These are phyloP conservation scores for Lithodes maja DNA, from an alignment of 2,888 invertebrate species.

Conservation along the genomic window DNA sequence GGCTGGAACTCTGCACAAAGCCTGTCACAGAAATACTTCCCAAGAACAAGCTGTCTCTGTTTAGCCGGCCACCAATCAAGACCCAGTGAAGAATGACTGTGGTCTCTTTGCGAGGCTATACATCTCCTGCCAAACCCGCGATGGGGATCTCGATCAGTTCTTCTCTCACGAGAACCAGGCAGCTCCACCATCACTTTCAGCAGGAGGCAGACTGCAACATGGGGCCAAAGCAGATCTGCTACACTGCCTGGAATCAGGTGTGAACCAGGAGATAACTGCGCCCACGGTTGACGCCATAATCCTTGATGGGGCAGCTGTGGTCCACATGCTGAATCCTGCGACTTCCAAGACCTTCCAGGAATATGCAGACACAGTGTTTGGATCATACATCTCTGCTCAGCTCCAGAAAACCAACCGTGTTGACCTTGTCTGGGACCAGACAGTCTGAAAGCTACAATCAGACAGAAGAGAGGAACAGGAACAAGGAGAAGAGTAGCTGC, in stretches of 20 bases:
- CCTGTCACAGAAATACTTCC: conserved; percentile 9
- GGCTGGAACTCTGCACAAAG: conserved; percentile 1
- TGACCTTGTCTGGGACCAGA: neutral
- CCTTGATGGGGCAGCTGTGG: neutral
- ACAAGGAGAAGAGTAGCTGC: neutral
- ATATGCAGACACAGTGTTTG: neutral
- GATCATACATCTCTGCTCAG: too few relatives aligned
- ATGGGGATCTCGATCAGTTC: too few relatives aligned
- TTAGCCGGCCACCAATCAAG: conserved; percentile 14
- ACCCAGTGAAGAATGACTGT: neutral
- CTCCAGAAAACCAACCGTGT: neutral
- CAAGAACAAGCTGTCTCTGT: conserved; percentile 31
- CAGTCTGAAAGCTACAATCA: neutral
- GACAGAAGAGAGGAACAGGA: neutral
- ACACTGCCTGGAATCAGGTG: too few relatives aligned
- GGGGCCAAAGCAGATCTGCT: too few relatives aligned
- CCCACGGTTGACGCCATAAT: neutral
- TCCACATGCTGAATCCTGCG: neutral
- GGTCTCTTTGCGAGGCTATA: too few relatives aligned
- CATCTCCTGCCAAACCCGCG: too few relatives aligned
- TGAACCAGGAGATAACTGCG: neutral
- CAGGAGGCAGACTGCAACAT: too few relatives aligned
- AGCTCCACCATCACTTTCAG: too few relatives aligned
- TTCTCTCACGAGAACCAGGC: too few relatives aligned
- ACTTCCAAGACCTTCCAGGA: neutral